Conservation (phyloP, 2,888 invertebrate genomes). For the Hemaris fuciformis region DNA sequence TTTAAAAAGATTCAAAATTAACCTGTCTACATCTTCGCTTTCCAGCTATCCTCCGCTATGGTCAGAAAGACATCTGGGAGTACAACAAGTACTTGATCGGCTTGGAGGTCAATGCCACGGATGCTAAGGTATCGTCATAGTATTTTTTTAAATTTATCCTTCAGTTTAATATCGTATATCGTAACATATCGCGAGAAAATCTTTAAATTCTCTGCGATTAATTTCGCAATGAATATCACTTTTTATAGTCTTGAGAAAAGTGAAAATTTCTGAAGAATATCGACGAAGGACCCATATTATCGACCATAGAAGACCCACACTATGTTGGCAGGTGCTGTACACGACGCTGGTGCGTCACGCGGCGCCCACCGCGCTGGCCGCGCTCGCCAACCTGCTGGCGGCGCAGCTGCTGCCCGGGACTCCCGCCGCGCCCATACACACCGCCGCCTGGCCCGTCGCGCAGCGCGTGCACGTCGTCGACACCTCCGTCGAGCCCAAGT, state of each 20-base stretch:
- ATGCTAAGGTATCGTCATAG: conserved; percentile 47
- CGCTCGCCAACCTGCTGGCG: conserved; percentile 68
- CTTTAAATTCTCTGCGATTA: too few relatives aligned
- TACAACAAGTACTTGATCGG: conserved; percentile 77
- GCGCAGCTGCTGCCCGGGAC: conserved; percentile 26
- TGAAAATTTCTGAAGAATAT: too few relatives aligned
- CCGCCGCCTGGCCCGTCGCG: conserved; percentile 27
- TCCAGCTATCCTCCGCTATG: conserved; percentile 64
- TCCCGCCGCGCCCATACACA: conserved; percentile 14
- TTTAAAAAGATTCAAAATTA: too few relatives aligned
- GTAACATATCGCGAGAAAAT: too few relatives aligned
- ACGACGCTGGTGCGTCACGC: conserved; percentile 78
- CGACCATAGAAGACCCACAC: too few relatives aligned
- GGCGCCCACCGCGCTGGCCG: conserved; percentile 75
- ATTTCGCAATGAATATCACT: too few relatives aligned
- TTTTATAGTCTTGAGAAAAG: too few relatives aligned
- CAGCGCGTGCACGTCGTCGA: conserved; percentile 45
- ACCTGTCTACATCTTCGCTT: too few relatives aligned
- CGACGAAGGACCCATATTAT: too few relatives aligned
- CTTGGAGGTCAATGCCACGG: conserved; percentile 60
- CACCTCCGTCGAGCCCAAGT: conserved; percentile 31
- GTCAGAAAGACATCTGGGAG: conserved; percentile 46
- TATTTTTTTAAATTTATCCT: not conserved
- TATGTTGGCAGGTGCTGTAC: conserved; percentile 55
- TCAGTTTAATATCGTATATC: too few relatives aligned